Evolutionary conservation across 2,797 vertebrate genomes (phyloP).

Genomic region (Pelobates cultripes): DNA sequence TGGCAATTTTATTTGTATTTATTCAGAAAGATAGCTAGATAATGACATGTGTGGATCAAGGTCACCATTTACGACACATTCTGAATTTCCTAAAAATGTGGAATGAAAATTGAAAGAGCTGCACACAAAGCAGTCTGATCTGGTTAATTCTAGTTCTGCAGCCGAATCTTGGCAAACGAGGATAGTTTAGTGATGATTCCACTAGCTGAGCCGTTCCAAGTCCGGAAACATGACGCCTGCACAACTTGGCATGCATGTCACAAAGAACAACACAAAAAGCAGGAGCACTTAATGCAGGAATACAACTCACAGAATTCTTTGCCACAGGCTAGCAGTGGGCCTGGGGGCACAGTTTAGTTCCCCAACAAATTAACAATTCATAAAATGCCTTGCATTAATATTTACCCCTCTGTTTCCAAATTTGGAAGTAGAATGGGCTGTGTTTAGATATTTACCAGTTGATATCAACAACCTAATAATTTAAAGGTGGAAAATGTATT

Average conservation of each 20-base stretch:
- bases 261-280: background rate
- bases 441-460: too few species aligned
- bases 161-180: conserved; percentile 56
- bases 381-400: too few species aligned
- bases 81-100: conserved; percentile 3
- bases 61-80: conserved; percentile 15
- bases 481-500: too few species aligned
- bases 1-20: too few species aligned
- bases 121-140: conserved; percentile 57
- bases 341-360: too few species aligned
- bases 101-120: conserved; percentile 48
- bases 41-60: background rate
- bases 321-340: too few species aligned
- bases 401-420: too few species aligned
- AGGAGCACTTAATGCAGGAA: too few species aligned
- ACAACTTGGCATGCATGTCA: conserved; percentile 44
- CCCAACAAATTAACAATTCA: too few species aligned
- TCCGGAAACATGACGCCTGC: conserved; percentile 56
- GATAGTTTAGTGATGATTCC: conserved; percentile 40
- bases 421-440: too few species aligned
- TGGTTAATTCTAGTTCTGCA: conserved; percentile 62
- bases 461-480: too few species aligned
- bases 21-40: background rate
- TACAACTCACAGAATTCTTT: too few species aligned
- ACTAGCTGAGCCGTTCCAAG: conserved; percentile 42